Percentiles rank a stretch among this genome's conserved stretches.
phyloP scores from a whole-genome alignment of 1,140 invertebrate genomes.

The Hylaeus anthracinus region DNA sequence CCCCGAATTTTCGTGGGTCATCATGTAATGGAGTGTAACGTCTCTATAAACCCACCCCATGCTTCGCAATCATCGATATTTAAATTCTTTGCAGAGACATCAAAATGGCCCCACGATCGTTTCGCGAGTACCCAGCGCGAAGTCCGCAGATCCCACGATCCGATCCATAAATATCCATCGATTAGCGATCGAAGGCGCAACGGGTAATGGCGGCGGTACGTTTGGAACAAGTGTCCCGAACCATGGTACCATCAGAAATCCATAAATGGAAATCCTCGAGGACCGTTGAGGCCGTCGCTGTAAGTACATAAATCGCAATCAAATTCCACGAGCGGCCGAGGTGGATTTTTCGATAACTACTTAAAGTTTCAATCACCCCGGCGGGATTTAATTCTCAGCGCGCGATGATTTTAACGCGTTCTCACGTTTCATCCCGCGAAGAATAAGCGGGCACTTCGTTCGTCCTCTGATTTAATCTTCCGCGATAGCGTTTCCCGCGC shows the following conservation, averaged over 20 bases:
- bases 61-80: background rate
- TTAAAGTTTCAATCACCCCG: background rate
- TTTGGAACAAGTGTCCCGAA: background rate
- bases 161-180: too few species aligned
- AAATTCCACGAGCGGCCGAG: background rate
- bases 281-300: background rate
- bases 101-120: too few species aligned
- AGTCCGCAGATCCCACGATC: too few species aligned
- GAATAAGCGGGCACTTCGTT: too few species aligned
- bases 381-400: background rate
- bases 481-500: too few species aligned
- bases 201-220: background rate
- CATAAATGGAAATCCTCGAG: constrained; percentile 12
- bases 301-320: background rate
- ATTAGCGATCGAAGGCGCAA: background rate
- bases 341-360: constrained; percentile 11
- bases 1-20: background rate
- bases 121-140: too few species aligned
- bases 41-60: background rate
- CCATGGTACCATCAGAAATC: background rate
- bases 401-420: background rate
- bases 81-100: too few species aligned
- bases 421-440: background rate
- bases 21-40: too few species aligned
- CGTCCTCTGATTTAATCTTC: too few species aligned